Evolutionary conservation across 2,888 invertebrate species (phyloP).

Genomic region (Ligdia adustata): DNA sequence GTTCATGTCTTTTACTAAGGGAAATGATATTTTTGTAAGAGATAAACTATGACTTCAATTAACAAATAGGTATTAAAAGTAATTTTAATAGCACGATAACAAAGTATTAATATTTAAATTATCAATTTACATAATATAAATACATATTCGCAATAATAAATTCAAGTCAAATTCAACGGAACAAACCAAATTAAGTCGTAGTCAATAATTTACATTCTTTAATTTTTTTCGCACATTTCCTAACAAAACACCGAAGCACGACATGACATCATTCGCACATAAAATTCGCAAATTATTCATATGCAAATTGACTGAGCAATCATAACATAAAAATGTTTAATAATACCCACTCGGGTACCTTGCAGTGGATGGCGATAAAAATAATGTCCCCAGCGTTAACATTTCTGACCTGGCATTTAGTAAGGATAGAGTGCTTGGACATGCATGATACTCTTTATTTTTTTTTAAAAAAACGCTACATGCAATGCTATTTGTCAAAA

Average conservation of each 20-base stretch:
- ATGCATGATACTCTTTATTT: too few relatives aligned
- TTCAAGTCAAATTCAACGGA: too few relatives aligned
- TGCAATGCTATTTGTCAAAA: too few relatives aligned
- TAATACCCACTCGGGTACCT: conserved; percentile 51
- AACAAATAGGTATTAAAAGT: too few relatives aligned
- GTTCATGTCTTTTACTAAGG: conserved; percentile 31
- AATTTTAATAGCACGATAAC: too few relatives aligned
- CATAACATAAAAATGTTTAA: conserved; percentile 68
- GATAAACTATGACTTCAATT: too few relatives aligned
- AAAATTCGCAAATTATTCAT: conserved; percentile 70
- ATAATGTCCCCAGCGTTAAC: conserved; percentile 18
- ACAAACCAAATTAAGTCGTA: conserved; percentile 8
- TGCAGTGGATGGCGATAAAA: conserved; percentile 50
- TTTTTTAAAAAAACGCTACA: too few relatives aligned
- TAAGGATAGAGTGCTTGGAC: conserved; percentile 1
- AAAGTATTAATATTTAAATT: too few relatives aligned
- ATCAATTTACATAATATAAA: too few relatives aligned
- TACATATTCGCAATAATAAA: too few relatives aligned
- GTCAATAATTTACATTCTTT: conserved; percentile 10
- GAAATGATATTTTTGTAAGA: not conserved
- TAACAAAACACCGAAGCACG: conserved; percentile 53
- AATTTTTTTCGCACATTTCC: conserved; percentile 54
- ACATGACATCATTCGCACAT: conserved; percentile 67
- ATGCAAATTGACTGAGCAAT: conserved; percentile 74
- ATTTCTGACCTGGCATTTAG: conserved; percentile 12